Evolutionary conservation across 2,113 vertebrate genomes (phyloP), one percentile per base, ranked within the genome.

Genomic region (Carassius auratus): DNA sequence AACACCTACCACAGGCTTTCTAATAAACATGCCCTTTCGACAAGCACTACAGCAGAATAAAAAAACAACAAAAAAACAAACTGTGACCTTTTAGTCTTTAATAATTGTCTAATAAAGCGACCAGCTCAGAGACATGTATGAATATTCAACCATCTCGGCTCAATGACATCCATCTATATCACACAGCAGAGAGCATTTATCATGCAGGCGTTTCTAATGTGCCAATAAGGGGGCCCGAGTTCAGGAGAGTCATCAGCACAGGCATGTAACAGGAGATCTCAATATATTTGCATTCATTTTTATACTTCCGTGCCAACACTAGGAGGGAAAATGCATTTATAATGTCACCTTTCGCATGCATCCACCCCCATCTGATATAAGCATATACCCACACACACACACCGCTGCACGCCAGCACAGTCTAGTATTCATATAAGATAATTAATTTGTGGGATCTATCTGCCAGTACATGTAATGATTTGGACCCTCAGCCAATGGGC

Each of bases 301-400:
- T 33, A 76, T 14, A 15, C 57, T 33, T 30, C 57, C 2, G n/a
- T 81, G 78, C 78, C 61, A 66, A 15, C 14, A 33, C 38, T 50
- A 30, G 42, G 23, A 50, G 42, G 62, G 19, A 33, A 81, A 81
- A 86, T 89, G 83, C 84, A 89, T 93, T 86, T 87, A 86, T 89
- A 87, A 88, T 89, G 62, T 52, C 42, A 68, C 48, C 86, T 90
- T 92, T 89, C 87, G 81, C 89, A 86, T 85, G 73, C 64, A 84
- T 89, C 84, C 88, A 84, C 88, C 87, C 78, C 82, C 87, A 69
- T 87, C 87, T 87, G 88, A 86, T 85, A 85, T 89, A 84, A 88
- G 89, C 87, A 84, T 78, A 79, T 81, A 89, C 88, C 74, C 66
- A 12, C 15, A 45, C 42, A 45, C 38, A 66, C 52, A 73, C 59